Conservation (phyloP, 2,888 invertebrate species). For the Iphiclides podalirius region DNA sequence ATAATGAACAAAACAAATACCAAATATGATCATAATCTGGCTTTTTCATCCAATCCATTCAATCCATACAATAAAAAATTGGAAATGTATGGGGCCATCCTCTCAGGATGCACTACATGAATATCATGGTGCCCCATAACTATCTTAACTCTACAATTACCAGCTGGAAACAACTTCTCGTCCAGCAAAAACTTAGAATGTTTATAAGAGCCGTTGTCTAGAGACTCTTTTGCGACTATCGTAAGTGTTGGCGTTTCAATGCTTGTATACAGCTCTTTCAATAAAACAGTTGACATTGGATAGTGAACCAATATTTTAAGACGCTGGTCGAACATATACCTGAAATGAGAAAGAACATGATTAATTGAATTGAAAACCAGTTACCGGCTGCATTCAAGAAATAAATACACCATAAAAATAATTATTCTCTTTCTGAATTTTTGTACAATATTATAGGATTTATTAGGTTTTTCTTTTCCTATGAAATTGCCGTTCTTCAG, state of each 20-base stretch:
- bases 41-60: conserved; percentile 44
- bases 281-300: conserved; percentile 47
- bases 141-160: conserved; percentile 44
- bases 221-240: conserved; percentile 41
- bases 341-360: conserved; percentile 32
- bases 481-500: too few relatives aligned
- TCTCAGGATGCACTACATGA: conserved; percentile 77
- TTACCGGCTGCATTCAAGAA: too few relatives aligned
- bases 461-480: too few relatives aligned
- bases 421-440: too few relatives aligned
- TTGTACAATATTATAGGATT: too few relatives aligned
- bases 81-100: conserved; percentile 57
- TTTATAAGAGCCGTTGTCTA: conserved; percentile 36
- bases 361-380: too few relatives aligned
- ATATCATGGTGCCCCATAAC: conserved; percentile 81
- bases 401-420: too few relatives aligned
- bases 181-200: conserved; percentile 47
- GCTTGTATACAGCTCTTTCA: conserved; percentile 47
- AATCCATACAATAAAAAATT: conserved; percentile 57
- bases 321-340: conserved; percentile 79
- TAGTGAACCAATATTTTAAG: conserved; percentile 55
- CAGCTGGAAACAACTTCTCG: conserved; percentile 38
- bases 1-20: too few relatives aligned
- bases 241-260: conserved; percentile 45
- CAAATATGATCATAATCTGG: conserved; percentile 41